phyloP scores from a whole-genome alignment of 2,113 vertebrate species.

The Campylorhamphus procurvoides region DNA sequence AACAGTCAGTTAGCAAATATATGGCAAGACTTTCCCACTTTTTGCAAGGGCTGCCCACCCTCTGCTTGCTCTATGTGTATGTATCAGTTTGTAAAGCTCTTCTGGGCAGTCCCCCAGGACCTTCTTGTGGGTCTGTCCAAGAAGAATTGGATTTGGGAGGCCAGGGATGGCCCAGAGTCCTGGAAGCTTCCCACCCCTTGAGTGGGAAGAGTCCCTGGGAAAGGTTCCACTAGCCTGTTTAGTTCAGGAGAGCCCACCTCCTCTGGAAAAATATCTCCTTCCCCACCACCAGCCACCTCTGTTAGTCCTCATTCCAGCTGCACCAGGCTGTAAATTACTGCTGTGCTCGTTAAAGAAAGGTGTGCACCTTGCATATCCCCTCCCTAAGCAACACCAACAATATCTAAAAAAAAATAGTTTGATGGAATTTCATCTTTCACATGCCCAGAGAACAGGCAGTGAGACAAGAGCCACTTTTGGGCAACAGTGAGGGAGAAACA shows the following conservation, averaged over 20 bases:
- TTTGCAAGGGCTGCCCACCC: background rate
- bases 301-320: accelerated
- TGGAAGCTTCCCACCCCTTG: background rate
- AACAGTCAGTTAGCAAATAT: background rate
- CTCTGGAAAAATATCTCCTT: background rate
- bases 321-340: background rate
- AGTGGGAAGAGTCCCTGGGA: accelerated
- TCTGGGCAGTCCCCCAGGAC: accelerated
- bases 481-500: background rate
- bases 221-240: background rate
- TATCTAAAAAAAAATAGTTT: background rate
- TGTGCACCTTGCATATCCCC: background rate
- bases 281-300: background rate
- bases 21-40: background rate
- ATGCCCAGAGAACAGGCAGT: background rate
- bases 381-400: background rate
- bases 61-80: background rate
- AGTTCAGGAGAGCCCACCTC: background rate
- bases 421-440: background rate
- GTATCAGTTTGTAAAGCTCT: accelerated
- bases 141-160: background rate
- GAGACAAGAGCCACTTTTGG: background rate
- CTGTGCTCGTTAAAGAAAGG: background rate
- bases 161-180: background rate
- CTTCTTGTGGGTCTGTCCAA: background rate